A percentile compares a stretch with the other conserved stretches of the same genome.
Evolutionary conservation across 2,888 invertebrate genomes (phyloP).

Genomic region (Timandra comae): DNA sequence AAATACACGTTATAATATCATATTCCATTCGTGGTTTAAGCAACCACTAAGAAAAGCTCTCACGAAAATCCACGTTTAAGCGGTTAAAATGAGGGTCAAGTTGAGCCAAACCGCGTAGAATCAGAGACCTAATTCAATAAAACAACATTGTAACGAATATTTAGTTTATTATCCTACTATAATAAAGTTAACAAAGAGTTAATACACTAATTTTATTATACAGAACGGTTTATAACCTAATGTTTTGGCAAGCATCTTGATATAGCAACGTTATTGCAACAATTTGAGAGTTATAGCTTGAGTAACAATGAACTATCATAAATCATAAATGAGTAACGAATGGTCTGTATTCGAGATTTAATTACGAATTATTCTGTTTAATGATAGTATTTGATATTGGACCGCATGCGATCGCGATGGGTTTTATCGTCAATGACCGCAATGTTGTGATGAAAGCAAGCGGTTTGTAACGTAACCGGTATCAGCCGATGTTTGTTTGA

Average conservation of each 20-base stretch:
- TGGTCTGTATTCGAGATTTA: slow-evolving; percentile 18
- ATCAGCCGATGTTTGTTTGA: no score
- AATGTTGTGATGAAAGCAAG: slow-evolving; percentile 11
- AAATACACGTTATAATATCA: no score
- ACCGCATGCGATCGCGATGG: slow-evolving; percentile 14
- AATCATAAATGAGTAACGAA: slow-evolving; percentile 21
- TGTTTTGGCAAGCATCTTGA: slow-evolving; percentile 18
- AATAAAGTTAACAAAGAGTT: not conserved
- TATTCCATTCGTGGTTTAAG: no score
- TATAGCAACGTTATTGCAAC: slow-evolving; percentile 18
- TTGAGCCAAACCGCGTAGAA: no score
- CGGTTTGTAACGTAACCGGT: slow-evolving; percentile 11
- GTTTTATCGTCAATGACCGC: slow-evolving; percentile 21
- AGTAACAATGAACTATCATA: slow-evolving; percentile 18
- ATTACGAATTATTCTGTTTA: slow-evolving; percentile 18
- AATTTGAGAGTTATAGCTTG: slow-evolving; percentile 20
- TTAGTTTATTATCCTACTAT: not conserved
- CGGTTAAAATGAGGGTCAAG: no score
- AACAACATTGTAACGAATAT: no score
- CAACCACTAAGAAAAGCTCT: no score
- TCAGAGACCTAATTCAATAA: no score
- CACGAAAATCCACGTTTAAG: no score
- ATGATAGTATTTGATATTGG: slow-evolving; percentile 12
- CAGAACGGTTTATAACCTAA: slow-evolving; percentile 13
- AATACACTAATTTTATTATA: not conserved